Base-by-base conservation (phyloP, 2,888 invertebrate genomes). In the Petrolisthes cinctipes region DNA sequence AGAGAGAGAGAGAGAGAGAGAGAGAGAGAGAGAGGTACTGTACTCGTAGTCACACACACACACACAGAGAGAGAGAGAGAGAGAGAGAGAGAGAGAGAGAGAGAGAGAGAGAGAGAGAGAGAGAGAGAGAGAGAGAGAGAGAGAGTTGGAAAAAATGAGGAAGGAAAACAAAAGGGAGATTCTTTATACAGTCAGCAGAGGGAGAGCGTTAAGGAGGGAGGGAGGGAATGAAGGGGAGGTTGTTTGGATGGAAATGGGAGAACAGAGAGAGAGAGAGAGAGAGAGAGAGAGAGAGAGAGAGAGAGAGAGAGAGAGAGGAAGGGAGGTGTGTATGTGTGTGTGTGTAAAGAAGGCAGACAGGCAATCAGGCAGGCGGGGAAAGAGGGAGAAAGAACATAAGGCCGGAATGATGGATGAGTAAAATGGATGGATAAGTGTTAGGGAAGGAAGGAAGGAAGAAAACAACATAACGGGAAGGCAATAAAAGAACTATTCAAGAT, bases 1-100 rank as follows among this genome's bases (percentile, higher is more conserved):
- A 17, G 71, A 71, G 71, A 71, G 71, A 17, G 71, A 71, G n/a
- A 71, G n/a, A 71, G n/a, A 71, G 71, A 71, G 71, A 17, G n/a
- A 71, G 71, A 11, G 71, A 71, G n/a, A 71, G n/a, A 11, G 71
- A 71, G n/a, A 71, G 9, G 14, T 61, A 14, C 7, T 6, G 61
- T 14, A 14, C 5, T n/a, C n/a, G n/a, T n/a, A n/a, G n/a, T n/a
- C n/a, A n/a, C n/a, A n/a, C n/a, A n/a, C n/a, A n/a, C n/a, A n/a
- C n/a, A n/a, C n/a, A n/a, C n/a, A n/a, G n/a, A n/a, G n/a, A n/a
- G n/a, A n/a, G n/a, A n/a, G n/a, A n/a, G n/a, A n/a, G n/a, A n/a
- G n/a, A n/a, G 61, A 61, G 61, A 61, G 61, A 61, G 61, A 61
- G 61, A 61, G 61, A 61, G 61, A 61, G 61, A 61, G 61, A 61